Base-by-base conservation (phyloP, 2,113 vertebrate species). In the Xerus inauris region DNA sequence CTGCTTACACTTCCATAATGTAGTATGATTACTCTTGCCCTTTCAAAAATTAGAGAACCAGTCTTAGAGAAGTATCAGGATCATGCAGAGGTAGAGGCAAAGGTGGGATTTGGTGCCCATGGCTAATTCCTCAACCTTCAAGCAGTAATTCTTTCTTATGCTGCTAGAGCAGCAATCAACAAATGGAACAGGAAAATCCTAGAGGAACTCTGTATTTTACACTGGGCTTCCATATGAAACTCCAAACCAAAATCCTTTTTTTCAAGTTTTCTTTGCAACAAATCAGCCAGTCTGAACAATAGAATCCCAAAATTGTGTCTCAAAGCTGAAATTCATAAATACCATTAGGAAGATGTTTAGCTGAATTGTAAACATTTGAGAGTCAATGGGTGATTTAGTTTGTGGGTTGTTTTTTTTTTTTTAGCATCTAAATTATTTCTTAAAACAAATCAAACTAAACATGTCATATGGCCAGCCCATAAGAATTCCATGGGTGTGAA, bases 371-470 rank as follows among this genome's bases (percentile, higher is more conserved):
- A 69, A 51, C 17, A 64, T 59, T 54, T 87, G 13, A 47, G 47
- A 77, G n/a, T 49, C 28, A 51, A 0, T 57, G 49, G 28, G n/a
- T 83, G 62, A 22, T 73, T 59, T 59, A 26, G 7, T 59, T 59
- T 59, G 57, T 59, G 22, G 20, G 49, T 0, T 54, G 51, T 54
- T 54, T 54, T 17, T 69, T 73, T 72, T 30, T 69, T 59, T 54
- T 59, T 28, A 77, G 40, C 22, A 80, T 80, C 69, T 75, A 54
- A 59, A 26, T 89, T 62, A 64, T 79, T 81, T 92, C 94, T 30
- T 26, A 91, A 88, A 77, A 49, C 35, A 89, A 91, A 77, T 89
- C 83, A 71, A 71, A 81, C 30, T 76, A 89, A 75, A 84, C 32
- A 47, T 65, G 79, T 76, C 17, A 26, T 57, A 42, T 65, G 42